These are phyloP conservation scores for Halictus quadricinctus DNA, from an alignment of 2,888 invertebrate genomes.

Conservation along the genomic window DNA sequence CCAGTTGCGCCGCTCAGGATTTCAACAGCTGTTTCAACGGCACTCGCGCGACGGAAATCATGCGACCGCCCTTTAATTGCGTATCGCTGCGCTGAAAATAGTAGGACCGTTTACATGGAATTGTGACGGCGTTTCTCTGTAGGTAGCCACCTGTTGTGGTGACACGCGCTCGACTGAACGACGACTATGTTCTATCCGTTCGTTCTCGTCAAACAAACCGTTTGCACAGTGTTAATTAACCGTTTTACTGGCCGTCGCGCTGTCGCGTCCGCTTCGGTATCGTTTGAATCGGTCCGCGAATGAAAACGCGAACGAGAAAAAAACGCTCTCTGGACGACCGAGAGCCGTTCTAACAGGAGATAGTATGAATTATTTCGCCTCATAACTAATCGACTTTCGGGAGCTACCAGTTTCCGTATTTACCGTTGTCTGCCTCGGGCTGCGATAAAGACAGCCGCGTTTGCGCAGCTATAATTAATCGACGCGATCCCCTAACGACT, in stretches of 20 bases:
- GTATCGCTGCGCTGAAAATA: background rate
- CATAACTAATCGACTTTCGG: conserved; percentile 30
- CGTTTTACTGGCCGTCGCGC: conserved; percentile 21
- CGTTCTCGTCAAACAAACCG: conserved; percentile 55
- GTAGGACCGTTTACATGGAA: conserved; percentile 35
- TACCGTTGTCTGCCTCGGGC: conserved; percentile 19
- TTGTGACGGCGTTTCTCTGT: conserved; percentile 29
- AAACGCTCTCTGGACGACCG: background rate
- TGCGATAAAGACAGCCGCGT: conserved; percentile 13
- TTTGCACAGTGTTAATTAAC: conserved; percentile 57
- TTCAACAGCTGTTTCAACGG: conserved; percentile 5
- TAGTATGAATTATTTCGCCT: conserved; percentile 22
- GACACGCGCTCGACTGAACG: conserved; percentile 52
- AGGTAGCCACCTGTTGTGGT: conserved; percentile 60
- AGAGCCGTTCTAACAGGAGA: background rate
- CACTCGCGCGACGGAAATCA: conserved; percentile 4
- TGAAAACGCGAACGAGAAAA: conserved; percentile 11
- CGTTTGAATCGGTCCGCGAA: conserved; percentile 7
- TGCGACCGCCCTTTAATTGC: conserved; percentile 18
- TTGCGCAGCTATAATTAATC: conserved; percentile 41
- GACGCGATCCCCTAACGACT: conserved; percentile 31
- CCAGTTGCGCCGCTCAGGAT: background rate
- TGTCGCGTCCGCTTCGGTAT: background rate
- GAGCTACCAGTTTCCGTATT: conserved; percentile 30
- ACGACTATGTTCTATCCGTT: conserved; percentile 31